Evolutionary conservation across 2,888 invertebrate species (phyloP), one percentile per base, ranked within the genome.

Genomic region (Amphipyra tragopoginis): DNA sequence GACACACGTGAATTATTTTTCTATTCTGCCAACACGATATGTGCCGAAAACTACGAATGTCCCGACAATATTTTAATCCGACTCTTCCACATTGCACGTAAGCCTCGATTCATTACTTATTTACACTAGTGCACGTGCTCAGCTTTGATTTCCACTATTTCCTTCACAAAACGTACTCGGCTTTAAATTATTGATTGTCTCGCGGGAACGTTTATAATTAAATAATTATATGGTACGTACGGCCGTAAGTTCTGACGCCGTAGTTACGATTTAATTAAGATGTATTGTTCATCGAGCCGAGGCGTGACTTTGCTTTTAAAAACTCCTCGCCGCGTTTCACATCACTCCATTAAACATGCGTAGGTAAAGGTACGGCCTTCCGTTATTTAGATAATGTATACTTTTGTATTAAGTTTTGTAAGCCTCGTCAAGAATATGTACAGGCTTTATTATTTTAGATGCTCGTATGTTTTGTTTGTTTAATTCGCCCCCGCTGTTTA

Each of bases 261-360:
- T 76, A 75, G 72, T 82, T 86, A 81, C 83, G 84, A 85, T 90
- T 90, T 93, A 93, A 93, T 93, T 93, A 92, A 92, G 90, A 91
- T 86, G 87, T 90, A 93, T 93, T 92, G 91, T 93, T 90, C 86
- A 85, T 84, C 84, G 83, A 83, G 84, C 77, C 84, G 86, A 84
- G 81, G 87, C 91, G 86, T 91, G 92, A 92, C 90, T 91, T 82
- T 81, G 87, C 86, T 85, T 90, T 91, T 87, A 88, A 92, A 90
- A 90, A 88, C 83, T 87, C 86, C 86, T 82, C 83, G 77, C 80
- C 79, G 72, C 76, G 80, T 87, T 78, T 85, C 85, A 84, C 86
- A 86, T 86, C 80, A 85, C 82, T 85, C 83, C 85, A 86, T 87
- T 85, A 83, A 83, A 84, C 82, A 82, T 81, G 81, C 82, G 83